phyloP scores from a whole-genome alignment of 2,797 vertebrate species.

The Bufotes viridis region DNA sequence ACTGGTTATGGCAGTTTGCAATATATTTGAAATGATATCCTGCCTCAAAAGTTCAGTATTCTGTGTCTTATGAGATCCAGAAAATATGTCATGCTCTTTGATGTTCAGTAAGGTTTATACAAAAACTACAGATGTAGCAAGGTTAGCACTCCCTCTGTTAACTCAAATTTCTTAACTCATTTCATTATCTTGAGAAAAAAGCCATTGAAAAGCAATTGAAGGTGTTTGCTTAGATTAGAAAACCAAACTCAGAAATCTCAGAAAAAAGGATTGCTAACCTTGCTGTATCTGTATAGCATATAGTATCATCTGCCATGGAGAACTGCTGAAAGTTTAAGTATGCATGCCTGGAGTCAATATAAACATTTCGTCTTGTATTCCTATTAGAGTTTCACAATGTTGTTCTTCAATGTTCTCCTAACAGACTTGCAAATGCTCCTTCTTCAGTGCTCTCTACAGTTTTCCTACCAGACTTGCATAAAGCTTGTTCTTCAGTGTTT shows the following conservation, averaged over 20 bases:
- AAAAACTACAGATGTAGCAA: no score
- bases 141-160: no score
- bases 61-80: neutral
- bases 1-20: neutral
- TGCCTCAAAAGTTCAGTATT: neutral
- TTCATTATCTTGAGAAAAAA: no score
- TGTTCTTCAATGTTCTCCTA: no score
- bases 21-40: neutral
- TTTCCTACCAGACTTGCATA: neutral
- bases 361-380: neutral
- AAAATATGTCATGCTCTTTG: neutral
- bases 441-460: neutral
- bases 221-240: no score
- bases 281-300: no score
- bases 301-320: neutral
- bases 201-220: no score
- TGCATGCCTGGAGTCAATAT: neutral
- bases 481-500: neutral
- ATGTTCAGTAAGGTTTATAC: neutral
- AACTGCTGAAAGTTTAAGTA: neutral
- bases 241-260: no score
- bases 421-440: neutral
- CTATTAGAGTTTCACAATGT: no score
- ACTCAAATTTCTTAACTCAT: no score
- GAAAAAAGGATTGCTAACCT: no score